Conservation (phyloP, 2,797 vertebrate species). For the Arnoldichthys spilopterus region DNA sequence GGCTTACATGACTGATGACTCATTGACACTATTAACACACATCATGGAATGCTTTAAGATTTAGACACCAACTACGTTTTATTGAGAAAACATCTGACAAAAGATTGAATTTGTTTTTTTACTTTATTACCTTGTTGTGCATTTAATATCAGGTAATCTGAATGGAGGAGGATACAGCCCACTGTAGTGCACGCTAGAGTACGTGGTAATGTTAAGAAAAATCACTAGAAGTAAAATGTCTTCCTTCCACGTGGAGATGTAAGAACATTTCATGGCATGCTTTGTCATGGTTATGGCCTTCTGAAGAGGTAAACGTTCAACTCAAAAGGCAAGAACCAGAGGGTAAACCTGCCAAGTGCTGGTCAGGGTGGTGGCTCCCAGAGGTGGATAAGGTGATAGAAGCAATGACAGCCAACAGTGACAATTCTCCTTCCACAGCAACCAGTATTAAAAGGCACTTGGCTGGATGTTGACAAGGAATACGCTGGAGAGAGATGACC, state of each 20-base stretch:
- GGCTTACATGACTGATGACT: not conserved
- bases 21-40: not conserved
- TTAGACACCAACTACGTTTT: not conserved
- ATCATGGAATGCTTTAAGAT: not conserved
- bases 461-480: conserved; percentile 73
- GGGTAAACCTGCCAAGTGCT: conserved; percentile 44
- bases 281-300: conserved; percentile 55
- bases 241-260: conserved; percentile 55
- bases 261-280: conserved; percentile 67
- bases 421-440: conserved; percentile 66
- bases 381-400: conserved; percentile 63
- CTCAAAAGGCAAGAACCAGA: conserved; percentile 47
- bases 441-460: conserved; percentile 85
- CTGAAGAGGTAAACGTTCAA: conserved; percentile 50
- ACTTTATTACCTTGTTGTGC: conserved; percentile 65
- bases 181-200: conserved; percentile 84
- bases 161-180: conserved; percentile 91
- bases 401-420: conserved; percentile 53
- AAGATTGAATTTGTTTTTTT: conserved; percentile 43
- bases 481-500: conserved; percentile 58
- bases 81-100: conserved; percentile 26
- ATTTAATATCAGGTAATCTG: conserved; percentile 80
- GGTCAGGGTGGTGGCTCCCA: conserved; percentile 49
- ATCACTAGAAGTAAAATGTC: conserved; percentile 65
- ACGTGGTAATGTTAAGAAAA: conserved; percentile 63